Base-by-base conservation (phyloP, 2,888 invertebrate species). In the Dilophus febrilis region DNA sequence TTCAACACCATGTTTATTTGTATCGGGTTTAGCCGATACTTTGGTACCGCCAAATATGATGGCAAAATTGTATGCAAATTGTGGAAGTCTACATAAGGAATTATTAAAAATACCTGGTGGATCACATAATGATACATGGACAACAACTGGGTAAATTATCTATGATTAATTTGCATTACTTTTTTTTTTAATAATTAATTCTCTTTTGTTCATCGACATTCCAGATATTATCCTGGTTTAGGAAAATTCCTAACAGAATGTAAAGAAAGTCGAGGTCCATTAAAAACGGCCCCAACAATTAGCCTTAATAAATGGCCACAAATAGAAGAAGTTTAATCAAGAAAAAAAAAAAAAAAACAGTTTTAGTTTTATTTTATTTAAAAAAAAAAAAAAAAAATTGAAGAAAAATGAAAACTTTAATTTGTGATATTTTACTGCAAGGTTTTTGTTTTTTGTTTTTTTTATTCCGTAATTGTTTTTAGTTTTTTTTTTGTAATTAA, bases 41-140 rank as follows among this genome's bases (percentile, higher is more conserved):
- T 64, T 94, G 26, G 88, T 95, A 27, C 94, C 94, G 37, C 87
- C 92, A 2, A 64, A 70, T 38, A 94, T 94, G 92, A 88, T 88
- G 73, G 70, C 75, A 45, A 74, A 79, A 43, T 66, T 94, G 39
- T 83, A 80, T 55, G 67, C 74, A 49, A 65, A 72, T 35, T 88
- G 87, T 55, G 73, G 74, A 27, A 81, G 87, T 45, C 60, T 71
- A 17, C 68, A 74, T 49, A 92, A 92, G 63, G 76, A 80, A 47
- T 61, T 92, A 34, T 64, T 79, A 17, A 74, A 80, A 52, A 72
- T 92, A 58, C 72, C 77, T 3, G 73, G 76, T 16, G 94, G 94
- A 2, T 84, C 86, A 1, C 94, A 95, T 60, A 92, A 94, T 54
- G 91, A 94, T 59, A 94, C 92, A 0, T 94, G 92, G 92, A 80